phyloP scores from a whole-genome alignment of 2,113 vertebrate genomes.

The Salvelinus sp. region DNA sequence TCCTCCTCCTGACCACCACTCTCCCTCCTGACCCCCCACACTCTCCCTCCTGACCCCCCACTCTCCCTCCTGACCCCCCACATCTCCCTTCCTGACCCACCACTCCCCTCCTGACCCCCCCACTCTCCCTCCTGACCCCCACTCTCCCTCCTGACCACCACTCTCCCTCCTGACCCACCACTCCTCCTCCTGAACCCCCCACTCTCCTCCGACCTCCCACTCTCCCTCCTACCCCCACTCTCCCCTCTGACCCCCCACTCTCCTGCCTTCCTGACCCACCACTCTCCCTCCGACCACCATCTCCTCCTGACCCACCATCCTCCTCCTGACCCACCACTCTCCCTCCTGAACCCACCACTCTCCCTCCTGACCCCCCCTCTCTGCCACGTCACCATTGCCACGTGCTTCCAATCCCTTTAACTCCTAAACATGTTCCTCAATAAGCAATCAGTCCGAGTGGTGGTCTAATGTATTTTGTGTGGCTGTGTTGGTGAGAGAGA shows the following conservation, averaged over 20 bases:
- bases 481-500: background rate
- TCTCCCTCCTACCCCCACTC: no score
- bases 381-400: background rate
- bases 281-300: no score
- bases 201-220: background rate
- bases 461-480: conserved; percentile 13
- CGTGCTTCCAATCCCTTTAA: conserved; percentile 59
- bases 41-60: background rate
- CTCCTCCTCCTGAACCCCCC: no score
- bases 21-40: background rate
- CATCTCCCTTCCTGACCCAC: background rate
- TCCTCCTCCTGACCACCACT: no score
- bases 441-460: conserved; percentile 23
- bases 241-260: no score
- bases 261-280: background rate
- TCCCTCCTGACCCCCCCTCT: conserved; percentile 3
- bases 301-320: background rate
- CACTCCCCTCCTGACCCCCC: no score
- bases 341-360: no score
- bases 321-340: no score
- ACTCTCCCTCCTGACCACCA: no score
- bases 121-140: no score
- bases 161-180: background rate
- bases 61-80: no score
- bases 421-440: conserved; percentile 37